Base-by-base conservation (phyloP, 37 sponge, comb jelly and placozoan genomes). In the Chondrilla cf. caribensis region DNA sequence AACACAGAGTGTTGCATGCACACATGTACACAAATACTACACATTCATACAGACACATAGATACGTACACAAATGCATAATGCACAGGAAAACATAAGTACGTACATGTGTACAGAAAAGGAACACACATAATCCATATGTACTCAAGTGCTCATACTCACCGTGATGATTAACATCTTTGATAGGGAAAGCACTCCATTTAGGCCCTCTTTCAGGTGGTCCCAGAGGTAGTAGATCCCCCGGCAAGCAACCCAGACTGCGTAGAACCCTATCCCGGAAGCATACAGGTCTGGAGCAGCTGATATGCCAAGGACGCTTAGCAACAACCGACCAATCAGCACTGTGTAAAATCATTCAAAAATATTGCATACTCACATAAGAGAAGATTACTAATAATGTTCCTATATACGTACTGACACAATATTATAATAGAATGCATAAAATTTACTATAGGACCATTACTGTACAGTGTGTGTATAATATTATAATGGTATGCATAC, bases 231-330 rank as follows among this genome's bases (percentile, higher is more conserved):
- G 76, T n/a, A 24, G 2, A 73, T 19, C 44, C 82, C 54, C 32
- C 90, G 58, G 9, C 65, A 70, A 33, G 51, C 37, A 1, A 89
- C 64, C 93, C 95, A 97, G 58, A 97, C 22, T 0, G 86, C 21
- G 77, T 97, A 97, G 33, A 97, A 59, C 0, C 97, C 97, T 58
- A 90, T 86, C 42, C 95, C 95, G 19, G 89, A 87, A 17, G 97
- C 94, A 82, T 97, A 97, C 36, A 97, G 82, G 54, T 97, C 97
- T 15, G 97, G 97, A 18, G 83, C 80, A 18, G 84, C 25, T 4
- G 60, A 57, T 70, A 88, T 41, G 8, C 95, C 93, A 35, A 89
- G 24, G 44, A 87, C 14, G 29, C 62, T 25, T 79, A 97, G 85
- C 29, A 94, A 28, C 6, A 80, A 43, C 21, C 97, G 89, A 57